phyloP scores from a whole-genome alignment of 2,888 invertebrate species.

The Hyalella azteca region DNA sequence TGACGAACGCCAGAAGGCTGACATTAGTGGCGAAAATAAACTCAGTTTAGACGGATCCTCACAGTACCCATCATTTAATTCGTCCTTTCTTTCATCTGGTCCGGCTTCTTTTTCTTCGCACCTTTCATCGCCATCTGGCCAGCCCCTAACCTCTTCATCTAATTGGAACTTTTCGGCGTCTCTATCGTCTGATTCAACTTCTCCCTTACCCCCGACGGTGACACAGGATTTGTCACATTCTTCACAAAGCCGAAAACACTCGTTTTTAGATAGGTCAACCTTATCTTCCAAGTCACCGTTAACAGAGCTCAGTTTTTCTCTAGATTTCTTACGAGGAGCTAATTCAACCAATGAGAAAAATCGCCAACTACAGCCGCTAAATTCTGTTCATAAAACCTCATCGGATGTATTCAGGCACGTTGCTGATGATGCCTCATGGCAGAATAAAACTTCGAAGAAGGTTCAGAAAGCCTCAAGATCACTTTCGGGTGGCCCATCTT shows the following conservation, averaged over 20 bases:
- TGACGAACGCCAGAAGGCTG: neutral
- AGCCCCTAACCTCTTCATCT: neutral
- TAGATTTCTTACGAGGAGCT: neutral
- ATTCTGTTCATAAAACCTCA: neutral
- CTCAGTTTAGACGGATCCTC: neutral
- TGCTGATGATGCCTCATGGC: neutral
- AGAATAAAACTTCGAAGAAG: neutral
- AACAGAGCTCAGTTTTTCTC: neutral
- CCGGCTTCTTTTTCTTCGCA: slow-evolving; percentile 9
- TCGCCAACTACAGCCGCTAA: neutral
- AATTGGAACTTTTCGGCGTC: neutral
- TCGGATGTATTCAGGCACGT: neutral
- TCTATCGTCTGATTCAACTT: neutral
- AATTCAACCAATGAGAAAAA: neutral
- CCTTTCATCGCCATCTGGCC: neutral
- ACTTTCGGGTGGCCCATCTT: neutral
- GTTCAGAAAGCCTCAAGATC: neutral
- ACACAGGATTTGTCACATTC: too few relatives aligned
- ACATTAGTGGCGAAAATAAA: too few relatives aligned
- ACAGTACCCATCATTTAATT: neutral
- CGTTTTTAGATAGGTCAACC: neutral
- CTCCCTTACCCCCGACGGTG: neutral
- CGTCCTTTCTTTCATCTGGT: neutral
- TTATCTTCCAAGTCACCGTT: neutral
- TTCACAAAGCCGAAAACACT: neutral